Evolutionary conservation across 2,888 invertebrate species (phyloP), one percentile per base, ranked within the genome.

Genomic region (Plagiodera versicolora): DNA sequence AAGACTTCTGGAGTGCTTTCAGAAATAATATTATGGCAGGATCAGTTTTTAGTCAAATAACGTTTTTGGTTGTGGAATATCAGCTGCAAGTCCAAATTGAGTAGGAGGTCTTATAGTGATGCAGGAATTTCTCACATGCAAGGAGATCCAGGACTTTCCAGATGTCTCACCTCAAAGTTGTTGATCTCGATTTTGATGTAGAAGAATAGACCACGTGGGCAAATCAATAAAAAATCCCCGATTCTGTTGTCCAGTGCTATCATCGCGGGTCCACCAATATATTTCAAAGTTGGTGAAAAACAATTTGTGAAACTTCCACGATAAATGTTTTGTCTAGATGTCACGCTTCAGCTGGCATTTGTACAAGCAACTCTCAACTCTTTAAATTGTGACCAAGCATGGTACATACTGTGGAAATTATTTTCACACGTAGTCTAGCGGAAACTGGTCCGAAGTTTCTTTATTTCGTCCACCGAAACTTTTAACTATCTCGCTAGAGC

Each of bases 401-500:
- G 39, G 49, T 39, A 47, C 39, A 56, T 11, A 49, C 49, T 49
- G 24, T 18, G 35, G 39, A 49, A 56, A 56, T 56, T 56, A 56
- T 56, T 39, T 56, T 32, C 10, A 48, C 49, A 39, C 35, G 49
- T 30, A 39, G 39, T 45, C 17, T 20, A 24, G 53, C 53, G 24
- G 53, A 53, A 53, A 53, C 20, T 20, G 3, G 45, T 45, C 39
- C 44, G 17, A 44, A 2, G 9, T 11, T 24, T 20, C 44, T 53
- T 53, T 53, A 14, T 53, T 10, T 17, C 44, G n/a, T 19, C 24
- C 39, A 53, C 39, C 5, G 45, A 16, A 53, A 53, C 53, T 53
- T 53, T 19, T 28, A 44, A 44, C 20, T 44, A 17, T 44, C 39
- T 11, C 1, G 39, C 39, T 39, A 39, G 14, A 53, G 44, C 53